Percentiles rank a stretch among this genome's conserved stretches.
These are phyloP conservation scores for Drosophila anomalipes DNA, from an alignment of 2,888 invertebrate genomes.

Conservation along the genomic window DNA sequence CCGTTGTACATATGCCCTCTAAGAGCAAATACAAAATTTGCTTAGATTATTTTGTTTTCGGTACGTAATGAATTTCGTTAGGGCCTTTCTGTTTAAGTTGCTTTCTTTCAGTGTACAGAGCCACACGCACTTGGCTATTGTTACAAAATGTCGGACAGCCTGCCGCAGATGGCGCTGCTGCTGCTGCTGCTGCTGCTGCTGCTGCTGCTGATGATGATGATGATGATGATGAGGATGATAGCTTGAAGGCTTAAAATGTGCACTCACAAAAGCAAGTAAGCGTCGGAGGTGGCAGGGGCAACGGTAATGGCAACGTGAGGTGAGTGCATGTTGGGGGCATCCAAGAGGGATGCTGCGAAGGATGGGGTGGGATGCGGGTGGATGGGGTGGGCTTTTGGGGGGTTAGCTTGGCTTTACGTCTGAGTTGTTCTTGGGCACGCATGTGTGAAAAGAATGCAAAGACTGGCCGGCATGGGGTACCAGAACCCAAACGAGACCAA, in stretches of 20 bases:
- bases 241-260: slow-evolving; percentile 76
- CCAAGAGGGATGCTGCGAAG: not conserved
- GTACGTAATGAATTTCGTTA: not conserved
- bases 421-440: slow-evolving; percentile 66
- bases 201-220: slow-evolving; percentile 10
- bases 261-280: slow-evolving; percentile 46
- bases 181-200: not conserved
- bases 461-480: slow-evolving; percentile 40
- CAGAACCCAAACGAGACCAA: slow-evolving; percentile 7
- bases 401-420: slow-evolving; percentile 29
- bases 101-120: slow-evolving; percentile 1
- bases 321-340: slow-evolving; percentile 9
- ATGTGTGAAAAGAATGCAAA: slow-evolving; percentile 74
- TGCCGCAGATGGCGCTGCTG: slow-evolving; percentile 22
- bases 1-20: not conserved
- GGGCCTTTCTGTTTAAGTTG: not conserved
- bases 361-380: not conserved
- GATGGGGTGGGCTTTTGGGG: slow-evolving; percentile 5
- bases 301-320: slow-evolving; percentile 19
- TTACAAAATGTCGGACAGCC: slow-evolving; percentile 64
- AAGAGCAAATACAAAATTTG: not conserved
- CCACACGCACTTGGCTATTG: slow-evolving; percentile 53
- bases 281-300: not conserved
- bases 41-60: not conserved
- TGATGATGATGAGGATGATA: slow-evolving; percentile 56